These are phyloP conservation scores for Mongoloraphidia duomilia DNA, from an alignment of 2,888 invertebrate genomes.

Conservation along the genomic window DNA sequence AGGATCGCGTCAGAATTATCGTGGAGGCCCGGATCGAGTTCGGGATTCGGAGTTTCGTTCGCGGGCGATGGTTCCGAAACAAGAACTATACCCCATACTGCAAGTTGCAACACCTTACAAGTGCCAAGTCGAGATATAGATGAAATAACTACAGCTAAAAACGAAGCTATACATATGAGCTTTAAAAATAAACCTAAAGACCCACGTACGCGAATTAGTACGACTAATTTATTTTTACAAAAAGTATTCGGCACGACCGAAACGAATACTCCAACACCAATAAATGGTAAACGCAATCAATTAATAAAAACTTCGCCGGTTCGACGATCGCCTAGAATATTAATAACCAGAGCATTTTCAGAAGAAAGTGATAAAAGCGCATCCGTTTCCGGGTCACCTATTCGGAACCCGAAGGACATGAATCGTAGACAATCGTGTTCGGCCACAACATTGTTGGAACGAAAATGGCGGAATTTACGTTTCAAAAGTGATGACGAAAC, in stretches of 20 bases:
- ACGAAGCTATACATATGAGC: conserved; percentile 21
- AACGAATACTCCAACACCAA: conserved; percentile 16
- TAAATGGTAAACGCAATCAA: conserved; percentile 15
- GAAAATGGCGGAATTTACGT: conserved; percentile 26
- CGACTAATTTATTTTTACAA: conserved; percentile 45
- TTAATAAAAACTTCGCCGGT: conserved; percentile 19
- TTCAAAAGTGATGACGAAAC: conserved; percentile 21
- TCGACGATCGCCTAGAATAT: conserved; percentile 48
- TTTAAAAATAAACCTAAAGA: conserved; percentile 11
- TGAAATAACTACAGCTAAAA: conserved; percentile 26
- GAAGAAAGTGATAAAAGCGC: conserved; percentile 50
- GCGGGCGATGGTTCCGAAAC: conserved; percentile 26
- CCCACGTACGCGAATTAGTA: conserved; percentile 34
- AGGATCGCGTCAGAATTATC: conserved; percentile 34
- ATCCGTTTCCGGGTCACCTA: conserved; percentile 29
- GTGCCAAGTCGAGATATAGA: conserved; percentile 37
- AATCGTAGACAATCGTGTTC: conserved; percentile 28
- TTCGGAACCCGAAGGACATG: conserved; percentile 19
- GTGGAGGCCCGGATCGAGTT: conserved; percentile 34
- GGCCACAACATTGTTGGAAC: conserved; percentile 27
- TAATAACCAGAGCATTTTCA: conserved; percentile 58
- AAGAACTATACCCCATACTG: conserved; percentile 41
- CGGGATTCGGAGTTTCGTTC: conserved; percentile 22
- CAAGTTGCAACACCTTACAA: conserved; percentile 55
- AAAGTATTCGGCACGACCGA: conserved; percentile 40